Percentiles rank a stretch among this genome's conserved stretches.
Conservation (phyloP, 1,140 invertebrate genomes). For the Eriosoma lanigerum region DNA sequence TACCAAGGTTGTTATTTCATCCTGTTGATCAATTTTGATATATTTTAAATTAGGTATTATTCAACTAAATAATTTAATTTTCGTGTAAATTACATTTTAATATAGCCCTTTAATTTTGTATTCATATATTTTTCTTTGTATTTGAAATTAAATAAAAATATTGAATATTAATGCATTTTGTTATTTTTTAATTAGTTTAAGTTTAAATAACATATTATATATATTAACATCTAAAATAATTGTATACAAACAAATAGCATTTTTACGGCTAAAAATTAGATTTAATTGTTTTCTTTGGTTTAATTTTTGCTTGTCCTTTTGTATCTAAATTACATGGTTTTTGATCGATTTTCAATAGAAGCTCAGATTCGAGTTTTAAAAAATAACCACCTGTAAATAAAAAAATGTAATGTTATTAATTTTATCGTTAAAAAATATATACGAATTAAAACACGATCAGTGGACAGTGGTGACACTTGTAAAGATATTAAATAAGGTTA, state of each 20-base stretch:
- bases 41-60: background rate
- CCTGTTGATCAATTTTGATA: background rate
- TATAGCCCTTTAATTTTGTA: background rate
- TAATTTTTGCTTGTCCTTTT: constrained; percentile 34
- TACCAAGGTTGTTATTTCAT: constrained; percentile 20
- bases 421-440: too few species aligned
- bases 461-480: too few species aligned
- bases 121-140: background rate
- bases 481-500: background rate
- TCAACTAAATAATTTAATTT: background rate
- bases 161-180: background rate
- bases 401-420: background rate
- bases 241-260: background rate
- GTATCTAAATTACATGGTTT: constrained; percentile 55
- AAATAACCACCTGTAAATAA: constrained; percentile 11
- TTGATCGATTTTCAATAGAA: constrained; percentile 50
- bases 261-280: background rate
- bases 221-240: constrained; percentile 11
- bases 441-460: background rate
- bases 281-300: constrained; percentile 24
- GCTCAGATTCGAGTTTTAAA: constrained; percentile 14
- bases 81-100: background rate
- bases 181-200: too few species aligned
- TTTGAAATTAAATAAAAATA: background rate
- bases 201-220: background rate